These are phyloP conservation scores for Chironomus striatipennis DNA, from an alignment of 1,140 invertebrate genomes.

Conservation along the genomic window DNA sequence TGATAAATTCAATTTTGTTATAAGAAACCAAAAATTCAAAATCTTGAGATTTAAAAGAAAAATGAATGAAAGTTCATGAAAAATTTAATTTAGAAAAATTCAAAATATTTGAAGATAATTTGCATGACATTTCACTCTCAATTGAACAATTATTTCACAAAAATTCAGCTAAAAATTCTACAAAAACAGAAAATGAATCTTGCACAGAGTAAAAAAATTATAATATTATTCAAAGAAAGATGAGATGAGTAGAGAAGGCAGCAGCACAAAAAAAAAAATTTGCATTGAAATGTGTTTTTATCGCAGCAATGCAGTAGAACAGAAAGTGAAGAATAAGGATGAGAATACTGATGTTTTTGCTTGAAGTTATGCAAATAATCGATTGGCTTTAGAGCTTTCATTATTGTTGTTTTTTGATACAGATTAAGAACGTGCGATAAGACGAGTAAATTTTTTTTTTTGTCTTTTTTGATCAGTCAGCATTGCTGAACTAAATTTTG, in stretches of 20 bases:
- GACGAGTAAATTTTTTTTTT: not conserved
- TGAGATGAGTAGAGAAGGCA: conserved; percentile 2
- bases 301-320: not conserved
- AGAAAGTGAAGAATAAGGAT: not conserved
- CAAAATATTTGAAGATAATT: too few species aligned
- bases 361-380: conserved; percentile 22
- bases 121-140: too few species aligned
- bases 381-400: not conserved
- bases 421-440: conserved; percentile 1
- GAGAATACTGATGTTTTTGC: not conserved
- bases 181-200: not conserved
- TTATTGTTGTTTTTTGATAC: not conserved
- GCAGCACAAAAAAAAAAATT: not conserved
- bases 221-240: conserved; percentile 1
- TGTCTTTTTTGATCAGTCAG: too few species aligned
- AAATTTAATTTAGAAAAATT: too few species aligned
- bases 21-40: too few species aligned
- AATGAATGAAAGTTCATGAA: too few species aligned
- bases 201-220: not conserved
- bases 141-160: too few species aligned
- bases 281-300: conserved; percentile 18
- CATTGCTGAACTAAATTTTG: too few species aligned
- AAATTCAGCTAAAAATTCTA: too few species aligned
- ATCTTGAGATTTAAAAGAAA: too few species aligned
- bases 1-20: too few species aligned